Evolutionary conservation across 1,140 invertebrate genomes (phyloP).

Genomic region (Scaptomyza montana): DNA sequence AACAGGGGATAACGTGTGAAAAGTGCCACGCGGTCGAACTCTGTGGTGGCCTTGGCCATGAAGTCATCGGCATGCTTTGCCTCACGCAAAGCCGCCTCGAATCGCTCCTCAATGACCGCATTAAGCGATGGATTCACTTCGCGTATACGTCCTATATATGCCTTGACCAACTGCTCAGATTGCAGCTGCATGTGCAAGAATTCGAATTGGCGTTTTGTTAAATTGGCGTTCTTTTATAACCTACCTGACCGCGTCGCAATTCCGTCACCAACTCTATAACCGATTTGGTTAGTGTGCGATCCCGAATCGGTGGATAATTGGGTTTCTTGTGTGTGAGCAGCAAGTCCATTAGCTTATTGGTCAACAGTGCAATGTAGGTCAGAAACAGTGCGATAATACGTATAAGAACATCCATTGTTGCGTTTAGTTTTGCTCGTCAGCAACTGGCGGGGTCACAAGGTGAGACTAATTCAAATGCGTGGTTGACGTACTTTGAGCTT

Average conservation of each 20-base stretch:
- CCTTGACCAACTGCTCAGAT: constrained; percentile 87
- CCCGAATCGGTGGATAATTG: constrained; percentile 51
- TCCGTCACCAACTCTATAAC: constrained; percentile 57
- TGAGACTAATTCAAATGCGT: constrained; percentile 33
- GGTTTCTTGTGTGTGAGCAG: constrained; percentile 36
- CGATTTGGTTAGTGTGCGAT: constrained; percentile 59
- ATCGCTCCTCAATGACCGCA: constrained; percentile 90
- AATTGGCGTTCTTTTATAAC: neutral
- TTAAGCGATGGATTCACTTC: constrained; percentile 90
- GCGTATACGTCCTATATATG: constrained; percentile 88
- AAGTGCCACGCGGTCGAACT: constrained; percentile 85
- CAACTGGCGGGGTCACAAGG: constrained; percentile 33
- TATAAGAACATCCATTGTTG: constrained; percentile 58
- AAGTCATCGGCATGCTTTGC: constrained; percentile 86
- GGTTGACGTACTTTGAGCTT: constrained; percentile 29
- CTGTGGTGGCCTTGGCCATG: constrained; percentile 64
- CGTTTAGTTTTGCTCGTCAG: neutral
- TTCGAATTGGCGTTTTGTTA: neutral
- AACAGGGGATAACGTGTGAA: constrained; percentile 87
- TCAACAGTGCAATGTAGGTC: constrained; percentile 42
- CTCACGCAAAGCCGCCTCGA: constrained; percentile 88
- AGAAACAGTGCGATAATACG: constrained; percentile 56
- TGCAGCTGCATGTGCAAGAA: constrained; percentile 83
- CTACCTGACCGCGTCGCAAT: constrained; percentile 63
- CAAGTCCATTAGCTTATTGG: constrained; percentile 46